Evolutionary conservation across 2,113 vertebrate genomes (phyloP).

Genomic region (Pluvianellus socialis): DNA sequence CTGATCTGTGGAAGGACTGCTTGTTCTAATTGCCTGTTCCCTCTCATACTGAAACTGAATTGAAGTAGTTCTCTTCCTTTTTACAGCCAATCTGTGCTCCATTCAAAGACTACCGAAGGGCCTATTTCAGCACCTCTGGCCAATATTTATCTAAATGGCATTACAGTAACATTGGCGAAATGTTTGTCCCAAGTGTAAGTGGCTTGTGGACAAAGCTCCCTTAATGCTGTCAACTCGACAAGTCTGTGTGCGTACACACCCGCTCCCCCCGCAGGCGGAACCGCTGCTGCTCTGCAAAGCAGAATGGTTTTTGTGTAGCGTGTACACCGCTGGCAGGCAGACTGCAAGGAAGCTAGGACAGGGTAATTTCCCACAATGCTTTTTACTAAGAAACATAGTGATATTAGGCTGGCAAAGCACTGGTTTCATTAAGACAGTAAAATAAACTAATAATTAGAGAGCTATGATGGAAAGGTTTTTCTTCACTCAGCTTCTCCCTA

Average conservation of each 20-base stretch:
- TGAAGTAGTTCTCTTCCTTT: constrained; percentile 72
- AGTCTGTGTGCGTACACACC: neutral
- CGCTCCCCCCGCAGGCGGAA: neutral
- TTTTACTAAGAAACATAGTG: neutral
- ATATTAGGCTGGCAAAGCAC: constrained; percentile 7
- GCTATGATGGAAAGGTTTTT: constrained; percentile 7
- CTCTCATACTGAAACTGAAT: constrained; percentile 70
- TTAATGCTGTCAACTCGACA: neutral
- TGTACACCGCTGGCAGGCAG: neutral
- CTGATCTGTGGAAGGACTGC: constrained; percentile 79
- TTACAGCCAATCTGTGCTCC: constrained; percentile 79
- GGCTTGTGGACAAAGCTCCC: constrained; percentile 44
- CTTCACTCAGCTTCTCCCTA: constrained; percentile 21
- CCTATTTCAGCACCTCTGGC: constrained; percentile 62
- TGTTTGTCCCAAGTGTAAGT: constrained; percentile 1
- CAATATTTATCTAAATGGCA: neutral
- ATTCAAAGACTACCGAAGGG: constrained; percentile 87
- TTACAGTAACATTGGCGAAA: neutral
- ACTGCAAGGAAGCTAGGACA: neutral
- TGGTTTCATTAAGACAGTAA: neutral
- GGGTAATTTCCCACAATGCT: neutral
- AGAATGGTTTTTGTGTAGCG: neutral
- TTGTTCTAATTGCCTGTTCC: constrained; percentile 83
- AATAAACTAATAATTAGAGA: neutral
- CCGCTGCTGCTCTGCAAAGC: neutral